A percentile compares a stretch with the other conserved stretches of the same genome.
These are phyloP conservation scores for Ormyrus thymus DNA, from an alignment of 2,888 invertebrate species.

Conservation along the genomic window DNA sequence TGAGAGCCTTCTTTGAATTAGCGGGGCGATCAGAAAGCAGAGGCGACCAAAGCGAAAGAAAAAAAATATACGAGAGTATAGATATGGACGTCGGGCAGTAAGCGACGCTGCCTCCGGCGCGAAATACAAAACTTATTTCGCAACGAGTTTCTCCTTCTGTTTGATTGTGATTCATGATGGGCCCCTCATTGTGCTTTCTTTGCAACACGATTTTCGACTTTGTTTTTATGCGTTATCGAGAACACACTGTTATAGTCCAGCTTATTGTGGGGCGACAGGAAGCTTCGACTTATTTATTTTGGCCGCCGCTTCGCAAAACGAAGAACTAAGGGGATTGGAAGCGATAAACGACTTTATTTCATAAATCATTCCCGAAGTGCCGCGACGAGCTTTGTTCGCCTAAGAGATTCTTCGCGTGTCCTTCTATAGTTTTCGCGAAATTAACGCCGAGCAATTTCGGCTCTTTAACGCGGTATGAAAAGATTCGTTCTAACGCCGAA, in stretches of 20 bases:
- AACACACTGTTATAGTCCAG: background rate
- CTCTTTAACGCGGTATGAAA: too few relatives aligned
- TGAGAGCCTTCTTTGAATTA: slow-evolving; percentile 36
- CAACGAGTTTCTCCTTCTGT: slow-evolving; percentile 53
- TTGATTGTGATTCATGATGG: slow-evolving; percentile 53
- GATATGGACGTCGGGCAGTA: background rate
- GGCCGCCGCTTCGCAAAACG: background rate
- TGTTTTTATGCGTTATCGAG: slow-evolving; percentile 49
- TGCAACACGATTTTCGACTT: slow-evolving; percentile 55
- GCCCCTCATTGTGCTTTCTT: slow-evolving; percentile 47
- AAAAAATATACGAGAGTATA: slow-evolving; percentile 9
- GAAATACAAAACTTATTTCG: slow-evolving; percentile 44
- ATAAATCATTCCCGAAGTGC: slow-evolving; percentile 26
- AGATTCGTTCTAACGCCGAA: too few relatives aligned
- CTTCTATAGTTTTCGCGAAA: too few relatives aligned
- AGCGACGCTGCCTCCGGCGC: background rate
- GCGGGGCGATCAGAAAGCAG: slow-evolving; percentile 32
- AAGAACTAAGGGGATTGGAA: slow-evolving; percentile 1
- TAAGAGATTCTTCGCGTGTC: background rate
- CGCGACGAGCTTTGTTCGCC: slow-evolving; percentile 1
- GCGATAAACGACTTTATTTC: slow-evolving; percentile 28
- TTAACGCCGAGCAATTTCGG: too few relatives aligned
- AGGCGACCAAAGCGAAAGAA: background rate
- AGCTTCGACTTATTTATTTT: slow-evolving; percentile 12
- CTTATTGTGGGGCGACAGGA: background rate